Evolutionary conservation across 2,113 vertebrate species (phyloP), one percentile per base, ranked within the genome.

Genomic region (Motacilla alba): DNA sequence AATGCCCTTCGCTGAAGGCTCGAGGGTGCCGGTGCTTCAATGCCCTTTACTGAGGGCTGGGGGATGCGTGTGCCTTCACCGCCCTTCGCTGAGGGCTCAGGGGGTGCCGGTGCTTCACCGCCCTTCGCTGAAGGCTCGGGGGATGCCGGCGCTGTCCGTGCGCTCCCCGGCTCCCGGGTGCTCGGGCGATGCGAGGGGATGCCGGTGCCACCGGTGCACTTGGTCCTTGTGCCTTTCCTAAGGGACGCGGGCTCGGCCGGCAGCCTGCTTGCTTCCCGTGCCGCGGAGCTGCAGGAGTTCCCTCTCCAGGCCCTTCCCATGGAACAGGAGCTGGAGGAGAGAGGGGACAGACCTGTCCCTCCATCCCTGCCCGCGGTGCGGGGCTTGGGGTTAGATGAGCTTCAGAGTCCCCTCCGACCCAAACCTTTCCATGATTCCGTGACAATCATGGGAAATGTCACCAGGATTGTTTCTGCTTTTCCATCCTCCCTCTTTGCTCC

Each of bases 251-350:
- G 20, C n/a, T 62, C 21, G 7, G 33, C 9, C 24, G 46, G 58
- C n/a, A 11, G 68, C 49, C 39, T 41, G 9, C 41, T 30, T 22
- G 43, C 24, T 33, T 19, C 15, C 63, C 77, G 1, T 6, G 11
- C 24, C 9, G 2, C 69, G 37, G 26, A 49, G 5, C n/a, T 8
- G 64, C 11, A 4, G 41, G 5, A 28, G 56, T 49, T 21, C n/a
- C 35, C 47, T 12, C 44, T 27, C 41, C 49, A 3, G 49, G 26
- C 70, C 43, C 22, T 89, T 74, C 3, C 50, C 26, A 0, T 11
- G 69, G 17, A 19, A 11, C 9, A 3, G 1, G 39, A 67, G 1
- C 46, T 24, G 5, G 2, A 2, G 6, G 52, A n/a, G 44, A 9
- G 63, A 37, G 77, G 13, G 27, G 50, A 44, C 41, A 13, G 41